Base-by-base conservation (phyloP, 2,113 vertebrate genomes). In the Verasper variegatus region DNA sequence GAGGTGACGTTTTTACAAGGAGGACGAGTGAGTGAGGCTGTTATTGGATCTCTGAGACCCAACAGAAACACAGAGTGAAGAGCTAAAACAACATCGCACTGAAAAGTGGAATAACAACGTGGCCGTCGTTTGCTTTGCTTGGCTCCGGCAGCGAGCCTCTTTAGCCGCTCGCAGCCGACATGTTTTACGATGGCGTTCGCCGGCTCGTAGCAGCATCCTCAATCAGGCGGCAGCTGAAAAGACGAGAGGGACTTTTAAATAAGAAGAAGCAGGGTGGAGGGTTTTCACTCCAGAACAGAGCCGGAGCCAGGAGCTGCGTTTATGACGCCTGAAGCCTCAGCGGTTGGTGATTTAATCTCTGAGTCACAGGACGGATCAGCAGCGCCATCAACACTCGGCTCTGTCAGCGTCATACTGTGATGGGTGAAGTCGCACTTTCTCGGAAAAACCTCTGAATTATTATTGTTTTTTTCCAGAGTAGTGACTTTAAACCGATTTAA, bases 91-190 rank as follows among this genome's bases (percentile, higher is more conserved):
- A 83, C 82, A 81, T 37, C 42, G 4, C 51, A 1, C 49, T 26
- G 60, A 81, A 81, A 31, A 26, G 20, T 81, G 71, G 68, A 85
- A 83, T 54, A 89, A 85, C 80, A 81, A 5, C 64, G 8, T 35
- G 49, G 71, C 83, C 71, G 81, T 71, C 83, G 55, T 76, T 45
- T 90, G 86, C 83, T 90, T 56, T 76, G 7, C 57, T 86, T 88
- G 88, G 86, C 83, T 8, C 0, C 15, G 2, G 10, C 5, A 12
- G 3, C 18, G 27, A 49, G 75, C 49, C 78, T 80, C 83, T 73
- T 87, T 80, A 84, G 78, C 66, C 27, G 15, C 21, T 55, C 12
- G 51, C 66, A 0, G 49, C 61, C 26, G 54, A 76, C 76, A 45
- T 86, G 83, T 26, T 86, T 90, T 86, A 90, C 52, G 63, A 54